Conservation (phyloP, 1,140 invertebrate species). For the Asbolus verrucosus region DNA sequence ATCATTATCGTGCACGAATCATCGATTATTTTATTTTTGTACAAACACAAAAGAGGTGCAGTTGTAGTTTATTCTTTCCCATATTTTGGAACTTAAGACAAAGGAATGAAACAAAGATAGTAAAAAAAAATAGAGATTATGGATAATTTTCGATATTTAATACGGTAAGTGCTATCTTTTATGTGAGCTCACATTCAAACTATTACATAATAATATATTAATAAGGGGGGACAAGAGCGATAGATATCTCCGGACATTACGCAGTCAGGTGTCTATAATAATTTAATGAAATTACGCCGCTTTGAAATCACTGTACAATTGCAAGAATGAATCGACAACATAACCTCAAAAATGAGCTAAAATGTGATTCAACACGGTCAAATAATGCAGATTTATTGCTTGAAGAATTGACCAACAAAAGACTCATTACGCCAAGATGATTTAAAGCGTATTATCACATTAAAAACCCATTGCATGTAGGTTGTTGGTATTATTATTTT, state of each 20-base stretch:
- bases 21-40: conserved; percentile 35
- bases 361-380: neutral
- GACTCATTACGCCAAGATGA: neutral
- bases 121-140: neutral
- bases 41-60: conserved; percentile 9
- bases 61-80: neutral
- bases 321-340: conserved; percentile 1
- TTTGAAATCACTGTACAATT: too few species aligned
- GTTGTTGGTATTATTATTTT: neutral
- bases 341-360: too few species aligned
- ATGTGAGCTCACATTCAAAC: too few species aligned
- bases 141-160: conserved; percentile 24
- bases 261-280: too few species aligned
- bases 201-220: conserved; percentile 5
- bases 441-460: neutral
- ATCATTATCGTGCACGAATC: conserved; percentile 8
- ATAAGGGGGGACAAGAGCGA: too few species aligned
- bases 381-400: conserved; percentile 12
- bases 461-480: neutral
- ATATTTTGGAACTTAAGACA: neutral
- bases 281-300: too few species aligned
- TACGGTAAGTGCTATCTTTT: neutral
- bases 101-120: conserved; percentile 15
- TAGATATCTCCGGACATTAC: too few species aligned
- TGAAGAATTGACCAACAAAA: conserved; percentile 6